Evolutionary conservation across 92 coral and sea anemone genomes (phyloP), one percentile per base, ranked within the genome.

Genomic region (Pocillopora grandis): DNA sequence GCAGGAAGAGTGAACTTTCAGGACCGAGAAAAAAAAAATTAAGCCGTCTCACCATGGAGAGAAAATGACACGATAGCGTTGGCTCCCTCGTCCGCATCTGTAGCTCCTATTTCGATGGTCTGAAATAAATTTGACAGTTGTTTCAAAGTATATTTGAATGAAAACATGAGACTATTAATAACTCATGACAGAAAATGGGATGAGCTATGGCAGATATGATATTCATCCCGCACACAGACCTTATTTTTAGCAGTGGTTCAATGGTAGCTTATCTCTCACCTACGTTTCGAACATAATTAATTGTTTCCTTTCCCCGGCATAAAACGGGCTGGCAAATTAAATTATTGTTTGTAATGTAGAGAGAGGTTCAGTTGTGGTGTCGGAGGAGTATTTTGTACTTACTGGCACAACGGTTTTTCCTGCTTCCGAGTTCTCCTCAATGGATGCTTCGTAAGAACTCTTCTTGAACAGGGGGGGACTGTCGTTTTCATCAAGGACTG

Each of bases 401-500:
- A 94, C 98, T 84, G 92, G 85, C 48, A 73, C 59, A 18, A 94
- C 89, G 55, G 85, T 85, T 3, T 83, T 82, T 58, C 89, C 93
- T 0, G 93, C 84, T 5, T 73, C 60, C 16, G 98, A 92, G 81
- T 92, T 92, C 56, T 94, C 98, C 16, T 81, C 72, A 49, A 94
- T 87, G 2, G 92, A 89, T 11, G 92, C 98, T 19, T 87, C 87
- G 69, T 84, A 94, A 2, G 86, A 77, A 56, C 2, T 71, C 55
- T 66, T 82, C 21, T 72, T 73, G 79, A 97, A 97, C 70, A 1
- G 60, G 16, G 99, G 98, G 8, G 62, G 66, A 72, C 92, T 94
- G 72, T 97, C 99, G 83, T 97, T 97, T 62, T 87, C 95, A 65
- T 97, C 98, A 37, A 76, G 81, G 9, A 97, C 92, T 75, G 83